Conservation (phyloP, 2,888 invertebrate species). For the Lapara coniferarum region DNA sequence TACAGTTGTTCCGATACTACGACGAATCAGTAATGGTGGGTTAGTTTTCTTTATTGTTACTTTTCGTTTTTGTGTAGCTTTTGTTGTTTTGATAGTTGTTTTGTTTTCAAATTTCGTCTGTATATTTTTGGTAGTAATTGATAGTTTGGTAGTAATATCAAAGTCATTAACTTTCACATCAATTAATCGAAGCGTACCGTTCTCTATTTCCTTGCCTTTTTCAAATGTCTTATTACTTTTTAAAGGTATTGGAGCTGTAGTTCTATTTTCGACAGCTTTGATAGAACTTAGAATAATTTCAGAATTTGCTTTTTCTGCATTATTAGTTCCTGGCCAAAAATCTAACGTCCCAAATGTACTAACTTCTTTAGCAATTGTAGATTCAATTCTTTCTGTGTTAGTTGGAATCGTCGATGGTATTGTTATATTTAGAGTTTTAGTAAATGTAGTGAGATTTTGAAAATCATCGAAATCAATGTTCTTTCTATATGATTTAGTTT, state of each 20-base stretch:
- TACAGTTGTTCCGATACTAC: not conserved
- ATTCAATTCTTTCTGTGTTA: not conserved
- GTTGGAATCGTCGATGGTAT: not conserved
- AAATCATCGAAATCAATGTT: conserved; percentile 27
- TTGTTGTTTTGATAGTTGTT: not conserved
- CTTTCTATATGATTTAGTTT: conserved; percentile 6
- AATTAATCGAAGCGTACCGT: not conserved
- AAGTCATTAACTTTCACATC: not conserved
- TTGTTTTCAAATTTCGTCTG: not conserved
- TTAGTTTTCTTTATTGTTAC: not conserved
- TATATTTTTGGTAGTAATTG: not conserved
- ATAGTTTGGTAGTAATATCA: not conserved
- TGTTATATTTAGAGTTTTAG: not conserved
- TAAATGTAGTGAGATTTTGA: not conserved
- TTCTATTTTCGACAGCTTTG: not conserved
- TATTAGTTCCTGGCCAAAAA: conserved; percentile 18
- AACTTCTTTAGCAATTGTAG: not conserved
- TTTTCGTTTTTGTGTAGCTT: not conserved
- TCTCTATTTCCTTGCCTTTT: not conserved
- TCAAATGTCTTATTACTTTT: not conserved
- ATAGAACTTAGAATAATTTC: conserved; percentile 2
- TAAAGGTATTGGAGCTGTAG: not conserved
- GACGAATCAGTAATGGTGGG: not conserved
- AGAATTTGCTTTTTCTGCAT: not conserved
- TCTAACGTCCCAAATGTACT: conserved; percentile 10